A percentile compares a stretch with the other conserved stretches of the same genome.
phyloP scores from a whole-genome alignment of 2,797 vertebrate genomes.

The Menidia menidia region DNA sequence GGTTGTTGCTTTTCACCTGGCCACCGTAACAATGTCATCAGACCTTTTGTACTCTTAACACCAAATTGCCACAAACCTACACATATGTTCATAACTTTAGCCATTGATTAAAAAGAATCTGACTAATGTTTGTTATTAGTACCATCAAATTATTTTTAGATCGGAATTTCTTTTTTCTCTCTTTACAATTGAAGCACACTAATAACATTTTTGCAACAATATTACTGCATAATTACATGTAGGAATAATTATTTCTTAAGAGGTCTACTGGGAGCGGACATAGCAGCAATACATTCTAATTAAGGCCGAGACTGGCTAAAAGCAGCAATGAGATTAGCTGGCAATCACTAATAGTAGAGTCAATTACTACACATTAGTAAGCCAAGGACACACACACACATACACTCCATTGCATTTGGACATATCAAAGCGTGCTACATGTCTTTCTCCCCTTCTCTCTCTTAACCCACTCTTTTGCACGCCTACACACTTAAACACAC shows the following conservation, averaged over 20 bases:
- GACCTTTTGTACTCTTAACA: too few species aligned
- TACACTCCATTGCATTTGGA: conserved; percentile 39
- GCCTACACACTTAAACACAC: conserved; percentile 45
- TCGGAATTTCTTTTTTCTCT: not conserved
- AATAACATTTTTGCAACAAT: conserved; percentile 24
- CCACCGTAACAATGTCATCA: too few species aligned
- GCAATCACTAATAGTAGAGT: conserved; percentile 98
- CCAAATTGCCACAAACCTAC: too few species aligned
- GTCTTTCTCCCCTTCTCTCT: conserved; percentile 25
- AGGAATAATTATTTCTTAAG: conserved; percentile 69
- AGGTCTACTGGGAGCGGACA: conserved; percentile 39
- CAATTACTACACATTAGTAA: conserved; percentile 95
- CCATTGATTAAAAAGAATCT: too few species aligned
- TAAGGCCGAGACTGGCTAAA: conserved; percentile 91
- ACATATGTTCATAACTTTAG: too few species aligned
- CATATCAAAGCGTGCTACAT: conserved; percentile 30
- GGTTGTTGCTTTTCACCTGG: too few species aligned
- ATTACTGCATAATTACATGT: conserved; percentile 55
- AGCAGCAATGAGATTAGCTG: conserved; percentile 98
- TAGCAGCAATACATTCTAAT: conserved; percentile 95
- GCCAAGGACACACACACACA: conserved; percentile 60
- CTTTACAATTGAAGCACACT: not conserved
- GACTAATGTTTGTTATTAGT: not conserved
- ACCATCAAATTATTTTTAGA: not conserved
- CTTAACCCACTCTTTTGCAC: conserved; percentile 34